Conservation (phyloP, 2,113 vertebrate genomes). For the Struthidea cinerea region DNA sequence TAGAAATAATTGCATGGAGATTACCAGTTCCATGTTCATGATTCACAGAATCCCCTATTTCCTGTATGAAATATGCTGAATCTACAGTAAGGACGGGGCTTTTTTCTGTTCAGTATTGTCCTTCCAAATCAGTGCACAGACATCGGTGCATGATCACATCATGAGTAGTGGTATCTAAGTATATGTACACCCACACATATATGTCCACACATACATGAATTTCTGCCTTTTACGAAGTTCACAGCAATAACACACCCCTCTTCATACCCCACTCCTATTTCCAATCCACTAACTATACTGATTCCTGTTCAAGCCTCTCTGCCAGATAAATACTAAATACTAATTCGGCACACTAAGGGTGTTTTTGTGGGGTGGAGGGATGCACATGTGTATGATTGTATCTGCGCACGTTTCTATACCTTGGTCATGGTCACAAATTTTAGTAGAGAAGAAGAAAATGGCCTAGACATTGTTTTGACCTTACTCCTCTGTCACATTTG, state of each 20-base stretch:
- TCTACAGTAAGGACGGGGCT: not conserved
- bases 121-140: not conserved
- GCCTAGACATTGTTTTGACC: not conserved
- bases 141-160: not conserved
- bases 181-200: not conserved
- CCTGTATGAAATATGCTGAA: not conserved
- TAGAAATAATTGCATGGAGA: not conserved
- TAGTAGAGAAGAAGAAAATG: not conserved
- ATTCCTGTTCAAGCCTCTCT: not conserved
- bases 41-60: not conserved
- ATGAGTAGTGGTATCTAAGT: not conserved
- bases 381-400: fast-evolving
- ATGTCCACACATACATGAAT: not conserved
- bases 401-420: fast-evolving
- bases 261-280: not conserved
- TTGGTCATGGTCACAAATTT: not conserved
- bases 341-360: not conserved
- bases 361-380: no score
- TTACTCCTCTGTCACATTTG: not conserved
- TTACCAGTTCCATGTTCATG: not conserved
- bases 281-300: not conserved
- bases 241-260: not conserved
- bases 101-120: not conserved
- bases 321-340: not conserved
- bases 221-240: not conserved